Evolutionary conservation across 2,113 vertebrate species (phyloP), one percentile per base, ranked within the genome.

Genomic region (Promerops cafer): DNA sequence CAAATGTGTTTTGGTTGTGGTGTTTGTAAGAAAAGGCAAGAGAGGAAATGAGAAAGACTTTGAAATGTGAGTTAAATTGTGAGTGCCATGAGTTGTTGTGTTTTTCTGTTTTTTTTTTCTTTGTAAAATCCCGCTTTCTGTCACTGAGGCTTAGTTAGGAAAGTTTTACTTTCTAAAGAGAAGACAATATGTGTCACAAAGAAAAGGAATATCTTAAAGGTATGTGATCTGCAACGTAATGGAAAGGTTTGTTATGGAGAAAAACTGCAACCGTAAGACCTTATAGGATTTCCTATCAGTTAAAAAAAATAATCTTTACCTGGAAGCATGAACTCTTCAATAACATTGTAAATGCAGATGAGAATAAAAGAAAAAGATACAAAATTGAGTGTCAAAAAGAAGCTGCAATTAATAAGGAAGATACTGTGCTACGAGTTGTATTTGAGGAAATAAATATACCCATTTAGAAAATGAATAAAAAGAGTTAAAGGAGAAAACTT

Each of bases 41-140:
- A 60, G 60, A 95, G 93, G 96, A 97, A 96, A 89, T 92, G 72
- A 92, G 88, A 92, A 88, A 71, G 47, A 12, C 89, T 96, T 95
- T 96, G 90, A 95, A 90, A 90, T 68, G n/a, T 53, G 86, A 92
- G 60, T 86, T 95, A 87, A 93, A 89, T 81, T 1, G 0, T 0
- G 15, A 95, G 17, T 78, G 37, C 79, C 16, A 4, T 33, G 79
- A 60, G 18, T 87, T 42, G 49, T 66, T 80, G 24, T 83, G 31
- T 85, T 91, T 87, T 78, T 83, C 74, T 88, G 1, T 0, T 47
- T 90, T 60, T 93, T 93, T 91, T 83, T 70, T 13, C 53, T 89
- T 57, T 83, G 76, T 90, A 78, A 92, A 91, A 83, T 81, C 80
- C 72, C 5, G 2, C 63, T 92, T 93, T 96, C 68, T 92, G 26